Evolutionary conservation across 2,888 invertebrate genomes (phyloP).

Genomic region (Unio delphinus): DNA sequence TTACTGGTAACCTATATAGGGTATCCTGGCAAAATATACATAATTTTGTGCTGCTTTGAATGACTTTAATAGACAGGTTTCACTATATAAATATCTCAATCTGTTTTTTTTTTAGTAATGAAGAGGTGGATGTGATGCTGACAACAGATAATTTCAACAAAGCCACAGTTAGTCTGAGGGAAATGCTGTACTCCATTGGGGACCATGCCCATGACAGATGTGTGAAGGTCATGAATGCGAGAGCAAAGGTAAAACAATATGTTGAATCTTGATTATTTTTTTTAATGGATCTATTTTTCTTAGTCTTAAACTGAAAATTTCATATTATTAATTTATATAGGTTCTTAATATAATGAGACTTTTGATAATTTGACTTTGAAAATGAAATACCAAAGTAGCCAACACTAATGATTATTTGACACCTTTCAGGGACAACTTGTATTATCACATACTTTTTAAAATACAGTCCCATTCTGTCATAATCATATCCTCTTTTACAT

Average conservation of each 20-base stretch:
- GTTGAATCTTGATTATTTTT: background rate
- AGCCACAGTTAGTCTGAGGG: conserved; percentile 81
- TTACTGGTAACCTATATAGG: too few relatives aligned
- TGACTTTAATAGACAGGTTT: too few relatives aligned
- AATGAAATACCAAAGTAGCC: background rate
- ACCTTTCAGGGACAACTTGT: background rate
- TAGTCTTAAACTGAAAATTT: too few relatives aligned
- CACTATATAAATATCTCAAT: too few relatives aligned
- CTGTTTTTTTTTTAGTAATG: conserved; percentile 41
- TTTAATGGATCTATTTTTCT: background rate
- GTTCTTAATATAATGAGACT: background rate
- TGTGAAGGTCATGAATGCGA: conserved; percentile 87
- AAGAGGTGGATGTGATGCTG: conserved; percentile 77
- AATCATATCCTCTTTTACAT: too few relatives aligned
- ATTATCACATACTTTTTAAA: too few relatives aligned
- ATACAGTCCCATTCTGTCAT: too few relatives aligned
- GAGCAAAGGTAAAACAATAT: conserved; percentile 67
- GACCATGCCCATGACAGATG: conserved; percentile 91
- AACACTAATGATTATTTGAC: background rate
- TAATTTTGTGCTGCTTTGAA: too few relatives aligned
- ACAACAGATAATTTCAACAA: conserved; percentile 80
- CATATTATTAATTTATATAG: background rate
- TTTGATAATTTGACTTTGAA: background rate
- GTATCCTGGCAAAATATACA: too few relatives aligned
- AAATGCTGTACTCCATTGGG: conserved; percentile 86